Conservation (phyloP, 2,888 invertebrate species). For the Patella ulyssiponensis region DNA sequence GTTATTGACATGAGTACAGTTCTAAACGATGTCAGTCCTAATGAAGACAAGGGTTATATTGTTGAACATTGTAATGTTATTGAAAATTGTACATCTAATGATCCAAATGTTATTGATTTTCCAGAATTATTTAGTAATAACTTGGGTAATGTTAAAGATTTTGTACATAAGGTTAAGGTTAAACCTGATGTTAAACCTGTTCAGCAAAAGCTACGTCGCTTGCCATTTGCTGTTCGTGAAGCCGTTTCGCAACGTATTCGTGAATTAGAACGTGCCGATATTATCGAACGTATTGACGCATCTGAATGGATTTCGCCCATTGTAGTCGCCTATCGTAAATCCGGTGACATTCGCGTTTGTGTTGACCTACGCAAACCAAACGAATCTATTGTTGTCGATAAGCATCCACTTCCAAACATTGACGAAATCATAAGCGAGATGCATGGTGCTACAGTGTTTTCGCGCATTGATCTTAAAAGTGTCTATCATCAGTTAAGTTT, state of each 20-base stretch:
- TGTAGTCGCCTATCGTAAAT: not conserved
- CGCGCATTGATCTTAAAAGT: not conserved
- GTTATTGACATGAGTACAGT: no score
- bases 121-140: not conserved
- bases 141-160: not conserved
- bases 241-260: not conserved
- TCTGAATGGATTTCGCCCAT: slow-evolving; percentile 7
- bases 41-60: no score
- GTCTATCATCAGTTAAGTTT: not conserved
- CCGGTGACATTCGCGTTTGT: not conserved
- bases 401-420: slow-evolving; percentile 5
- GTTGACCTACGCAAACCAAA: not conserved
- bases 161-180: slow-evolving; percentile 1
- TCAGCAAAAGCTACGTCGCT: not conserved
- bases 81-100: no score
- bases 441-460: not conserved
- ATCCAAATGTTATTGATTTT: not conserved
- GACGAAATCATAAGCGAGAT: not conserved
- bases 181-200: slow-evolving; percentile 6
- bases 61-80: no score
- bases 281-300: slow-evolving; percentile 17
- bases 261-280: not conserved
- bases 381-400: slow-evolving; percentile 1
- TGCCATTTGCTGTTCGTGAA: not conserved
- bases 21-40: no score